Conservation (phyloP, 2,888 invertebrate genomes). For the Diaprepes abbreviatus region DNA sequence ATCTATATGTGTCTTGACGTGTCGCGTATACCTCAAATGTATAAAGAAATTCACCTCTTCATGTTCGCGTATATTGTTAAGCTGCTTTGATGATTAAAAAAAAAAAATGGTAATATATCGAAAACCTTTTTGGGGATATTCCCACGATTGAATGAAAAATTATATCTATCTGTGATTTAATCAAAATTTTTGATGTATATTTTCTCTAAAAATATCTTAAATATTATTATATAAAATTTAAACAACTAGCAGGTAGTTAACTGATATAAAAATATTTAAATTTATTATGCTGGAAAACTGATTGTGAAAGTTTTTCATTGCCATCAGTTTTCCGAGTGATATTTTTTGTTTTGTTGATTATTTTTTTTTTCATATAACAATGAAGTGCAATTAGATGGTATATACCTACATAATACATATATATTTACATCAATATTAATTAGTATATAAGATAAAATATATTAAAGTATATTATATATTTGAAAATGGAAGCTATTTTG, state of each 20-base stretch:
- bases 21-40: slow-evolving; percentile 71
- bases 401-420: slow-evolving; percentile 71
- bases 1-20: slow-evolving; percentile 68
- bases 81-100: slow-evolving; percentile 67
- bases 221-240: slow-evolving; percentile 67
- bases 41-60: slow-evolving; percentile 62
- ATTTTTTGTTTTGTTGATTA: slow-evolving; percentile 52
- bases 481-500: slow-evolving; percentile 72
- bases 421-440: slow-evolving; percentile 72
- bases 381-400: slow-evolving; percentile 76
- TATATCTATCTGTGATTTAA: slow-evolving; percentile 74
- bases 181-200: slow-evolving; percentile 74
- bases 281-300: slow-evolving; percentile 55
- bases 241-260: slow-evolving; percentile 67
- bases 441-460: slow-evolving; percentile 69
- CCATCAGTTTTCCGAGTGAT: slow-evolving; percentile 57
- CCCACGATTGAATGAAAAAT: slow-evolving; percentile 67
- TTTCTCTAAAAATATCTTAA: slow-evolving; percentile 73
- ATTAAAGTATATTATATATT: slow-evolving; percentile 68
- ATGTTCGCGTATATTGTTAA: slow-evolving; percentile 55
- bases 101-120: slow-evolving; percentile 57
- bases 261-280: slow-evolving; percentile 60
- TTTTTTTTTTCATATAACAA: slow-evolving; percentile 69
- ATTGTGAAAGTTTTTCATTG: slow-evolving; percentile 49
- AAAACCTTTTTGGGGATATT: slow-evolving; percentile 61